Evolutionary conservation across 2,888 invertebrate species (phyloP), one percentile per base, ranked within the genome.

Genomic region (Tetanocera ferruginea): DNA sequence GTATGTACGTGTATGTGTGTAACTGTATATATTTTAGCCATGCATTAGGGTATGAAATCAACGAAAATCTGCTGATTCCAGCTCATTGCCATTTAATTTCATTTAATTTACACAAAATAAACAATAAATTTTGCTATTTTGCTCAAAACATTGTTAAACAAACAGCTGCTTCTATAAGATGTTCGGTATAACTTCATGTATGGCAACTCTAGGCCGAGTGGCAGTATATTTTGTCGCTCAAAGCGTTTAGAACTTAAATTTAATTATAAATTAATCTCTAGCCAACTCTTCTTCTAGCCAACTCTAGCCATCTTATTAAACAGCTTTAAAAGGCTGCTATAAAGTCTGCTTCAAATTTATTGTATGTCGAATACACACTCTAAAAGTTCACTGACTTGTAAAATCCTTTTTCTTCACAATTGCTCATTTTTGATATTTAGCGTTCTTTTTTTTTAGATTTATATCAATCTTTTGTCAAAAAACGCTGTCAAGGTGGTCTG

Each of bases 51-150:
- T 37, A 82, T 79, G 81, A 86, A 87, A 85, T 87, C 85, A 86
- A 85, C 83, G 85, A 85, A 89, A 89, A 89, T 89, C 89, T 88
- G 87, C 89, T 89, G 89, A 89, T 89, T 89, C 88, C 88, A 89
- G 87, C 86, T 89, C 88, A 89, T 88, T 89, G 89, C 88, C 88
- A 85, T 87, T 88, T 86, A 88, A 88, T 88, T 88, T 89, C 85
- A 87, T 86, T 87, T 88, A 86, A 86, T 85, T 86, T 83, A 85
- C 83, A 83, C 85, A 86, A 87, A 87, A 85, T 85, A 87, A 87
- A 87, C 87, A 87, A 80, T 76, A 71, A 11, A 49, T 28, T 14
- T 28, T 69, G 69, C 25, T 55, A n/a, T 51, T 51, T 57, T 70
- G 19, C 19, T 57, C 28, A 43, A 34, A n/a, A 51, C 19, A 67